A percentile compares a stretch with the other conserved stretches of the same genome.
phyloP scores from a whole-genome alignment of 2,797 vertebrate genomes.

The Anguilla pacifica region DNA sequence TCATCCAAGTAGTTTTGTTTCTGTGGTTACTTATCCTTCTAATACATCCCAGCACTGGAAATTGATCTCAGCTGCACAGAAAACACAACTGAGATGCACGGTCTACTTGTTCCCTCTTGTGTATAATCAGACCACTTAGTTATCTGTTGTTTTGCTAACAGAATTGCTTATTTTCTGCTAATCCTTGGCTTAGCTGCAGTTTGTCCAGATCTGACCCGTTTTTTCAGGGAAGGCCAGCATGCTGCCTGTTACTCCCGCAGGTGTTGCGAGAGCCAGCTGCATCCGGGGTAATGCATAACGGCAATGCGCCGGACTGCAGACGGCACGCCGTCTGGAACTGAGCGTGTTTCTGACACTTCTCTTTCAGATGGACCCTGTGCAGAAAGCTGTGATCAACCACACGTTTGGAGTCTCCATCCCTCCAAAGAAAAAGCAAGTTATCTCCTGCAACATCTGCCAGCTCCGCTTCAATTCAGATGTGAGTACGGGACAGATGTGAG shows the following conservation, averaged over 20 bases:
- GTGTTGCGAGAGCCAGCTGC: background rate
- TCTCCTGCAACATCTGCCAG: constrained; percentile 94
- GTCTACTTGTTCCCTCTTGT: background rate
- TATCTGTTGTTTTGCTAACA: background rate
- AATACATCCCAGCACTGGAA: background rate
- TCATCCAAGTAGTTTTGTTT: background rate
- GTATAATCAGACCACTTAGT: background rate
- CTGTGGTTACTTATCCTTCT: background rate
- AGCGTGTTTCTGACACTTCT: constrained; percentile 43
- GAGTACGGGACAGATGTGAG: constrained; percentile 64
- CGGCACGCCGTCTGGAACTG: background rate
- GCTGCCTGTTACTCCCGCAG: constrained; percentile 19
- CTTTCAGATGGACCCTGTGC: constrained; percentile 96
- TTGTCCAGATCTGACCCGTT: background rate
- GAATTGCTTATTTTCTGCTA: background rate
- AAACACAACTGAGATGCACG: background rate
- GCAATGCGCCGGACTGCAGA: background rate
- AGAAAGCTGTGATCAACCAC: constrained; percentile 98
- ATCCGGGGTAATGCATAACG: background rate
- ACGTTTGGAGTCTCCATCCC: constrained; percentile 94
- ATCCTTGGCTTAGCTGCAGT: background rate
- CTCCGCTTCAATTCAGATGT: constrained; percentile 97
- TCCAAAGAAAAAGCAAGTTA: constrained; percentile 92
- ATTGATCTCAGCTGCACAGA: background rate
- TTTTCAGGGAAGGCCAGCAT: too few relatives aligned